These are phyloP conservation scores for Pardosa pseudoannulata DNA, from an alignment of 2,888 invertebrate genomes.

Conservation along the genomic window DNA sequence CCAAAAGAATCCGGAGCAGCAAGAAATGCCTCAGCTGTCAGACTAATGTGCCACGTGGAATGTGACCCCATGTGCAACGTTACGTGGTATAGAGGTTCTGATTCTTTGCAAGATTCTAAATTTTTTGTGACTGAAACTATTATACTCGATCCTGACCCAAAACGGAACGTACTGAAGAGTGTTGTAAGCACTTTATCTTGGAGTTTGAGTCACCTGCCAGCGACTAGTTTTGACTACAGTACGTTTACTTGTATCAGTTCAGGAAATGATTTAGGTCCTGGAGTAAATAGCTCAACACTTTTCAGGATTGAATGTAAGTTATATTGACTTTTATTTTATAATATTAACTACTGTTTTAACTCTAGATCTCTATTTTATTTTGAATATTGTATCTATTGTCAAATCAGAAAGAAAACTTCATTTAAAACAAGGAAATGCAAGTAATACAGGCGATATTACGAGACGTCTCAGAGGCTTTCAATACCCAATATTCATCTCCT, in stretches of 20 bases:
- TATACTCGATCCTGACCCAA: conserved; percentile 57
- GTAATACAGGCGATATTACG: too few relatives aligned
- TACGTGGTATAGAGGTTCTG: conserved; percentile 85
- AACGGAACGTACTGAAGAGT: conserved; percentile 50
- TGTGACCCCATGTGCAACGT: conserved; percentile 91
- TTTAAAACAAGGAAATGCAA: too few relatives aligned
- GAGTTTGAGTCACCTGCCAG: conserved; percentile 61
- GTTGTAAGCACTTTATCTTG: conserved; percentile 87
- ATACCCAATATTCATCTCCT: too few relatives aligned
- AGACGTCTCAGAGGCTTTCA: too few relatives aligned
- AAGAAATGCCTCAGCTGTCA: conserved; percentile 82
- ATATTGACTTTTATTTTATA: too few relatives aligned
- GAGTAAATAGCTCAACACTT: conserved; percentile 89
- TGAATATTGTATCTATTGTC: too few relatives aligned
- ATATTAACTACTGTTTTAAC: too few relatives aligned
- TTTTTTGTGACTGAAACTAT: conserved; percentile 61
- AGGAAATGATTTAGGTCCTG: conserved; percentile 82
- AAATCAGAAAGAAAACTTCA: too few relatives aligned
- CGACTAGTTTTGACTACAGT: conserved; percentile 49
- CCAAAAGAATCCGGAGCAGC: conserved; percentile 86
- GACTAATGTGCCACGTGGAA: conserved; percentile 91
- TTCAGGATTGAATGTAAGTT: conserved; percentile 93
- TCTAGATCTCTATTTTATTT: too few relatives aligned
- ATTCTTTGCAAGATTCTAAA: conserved; percentile 74
- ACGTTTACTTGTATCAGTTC: conserved; percentile 76